phyloP scores from a whole-genome alignment of 2,797 vertebrate genomes.

The Vireo griseus region DNA sequence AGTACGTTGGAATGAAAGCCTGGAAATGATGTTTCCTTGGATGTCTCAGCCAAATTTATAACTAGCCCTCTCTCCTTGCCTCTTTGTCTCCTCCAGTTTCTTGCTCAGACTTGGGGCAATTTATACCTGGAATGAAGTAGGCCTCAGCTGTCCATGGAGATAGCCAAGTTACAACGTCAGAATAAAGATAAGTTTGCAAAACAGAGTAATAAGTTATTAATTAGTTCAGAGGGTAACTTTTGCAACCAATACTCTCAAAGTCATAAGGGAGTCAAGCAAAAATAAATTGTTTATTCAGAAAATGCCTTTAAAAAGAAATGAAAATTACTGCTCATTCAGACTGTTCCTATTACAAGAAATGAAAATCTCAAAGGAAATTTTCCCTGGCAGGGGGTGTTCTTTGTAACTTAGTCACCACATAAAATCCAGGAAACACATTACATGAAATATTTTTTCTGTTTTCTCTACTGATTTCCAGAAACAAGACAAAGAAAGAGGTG shows the following conservation, averaged over 20 bases:
- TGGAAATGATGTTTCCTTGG: neutral
- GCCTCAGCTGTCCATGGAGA: neutral
- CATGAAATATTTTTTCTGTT: neutral
- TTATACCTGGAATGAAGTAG: neutral
- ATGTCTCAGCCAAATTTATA: neutral
- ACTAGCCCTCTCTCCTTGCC: neutral
- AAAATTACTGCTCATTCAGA: neutral
- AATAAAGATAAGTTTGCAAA: neutral
- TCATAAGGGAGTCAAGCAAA: neutral
- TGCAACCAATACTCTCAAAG: neutral
- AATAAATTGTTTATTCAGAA: neutral
- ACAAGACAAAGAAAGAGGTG: neutral
- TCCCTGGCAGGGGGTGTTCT: neutral
- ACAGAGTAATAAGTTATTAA: neutral
- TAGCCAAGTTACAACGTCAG: neutral
- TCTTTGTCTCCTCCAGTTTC: neutral
- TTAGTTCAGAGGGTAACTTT: neutral
- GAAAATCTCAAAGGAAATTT: neutral
- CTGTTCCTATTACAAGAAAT: neutral
- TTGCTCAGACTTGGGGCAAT: neutral
- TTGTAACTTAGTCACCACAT: neutral
- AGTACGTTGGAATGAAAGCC: neutral
- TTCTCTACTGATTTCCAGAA: neutral
- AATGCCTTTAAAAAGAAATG: neutral
- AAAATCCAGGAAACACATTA: neutral